Evolutionary conservation across 2,888 invertebrate species (phyloP), one percentile per base, ranked within the genome.

Genomic region (Morpho deidamia): DNA sequence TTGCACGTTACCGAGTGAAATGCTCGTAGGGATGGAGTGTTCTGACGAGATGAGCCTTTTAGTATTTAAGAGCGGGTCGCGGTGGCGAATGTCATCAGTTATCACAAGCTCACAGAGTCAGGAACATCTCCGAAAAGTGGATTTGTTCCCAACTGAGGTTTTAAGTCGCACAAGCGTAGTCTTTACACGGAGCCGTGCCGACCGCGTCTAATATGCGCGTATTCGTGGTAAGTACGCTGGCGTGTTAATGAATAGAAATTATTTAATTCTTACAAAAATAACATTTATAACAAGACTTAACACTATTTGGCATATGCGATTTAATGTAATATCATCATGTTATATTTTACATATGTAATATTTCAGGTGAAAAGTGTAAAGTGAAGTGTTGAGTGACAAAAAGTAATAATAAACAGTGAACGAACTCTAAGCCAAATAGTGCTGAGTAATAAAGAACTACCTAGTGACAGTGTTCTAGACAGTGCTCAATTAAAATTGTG

Each of bases 81-180:
- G 74, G 72, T 76, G 72, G 82, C 78, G 83, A 88, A 86, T 87
- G 82, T 84, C 88, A 89, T 89, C 88, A 89, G 88, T 89, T 80
- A 85, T 79, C 83, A 79, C 77, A 60, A 80, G 78, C 81, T 74
- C 81, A 70, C 81, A 72, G 78, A 66, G 72, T 75, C 76, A 80
- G 74, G 81, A 83, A 80, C 87, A 87, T 86, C 87, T 85, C 83
- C 66, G 73, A 67, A 67, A 69, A 66, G 69, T 67, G 77, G 72
- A 74, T 68, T 74, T 77, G 72, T 75, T 77, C 71, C 67, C 66
- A 63, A 64, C 72, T 72, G 46, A 49, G 57, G 60, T 61, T 67
- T 63, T 58, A 55, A 65, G 61, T 60, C 56, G 62, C 52, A 56
- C 64, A 65, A 74, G 72, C 72, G 71, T 78, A 76, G 73, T 72